Evolutionary conservation across 2,113 vertebrate genomes (phyloP), one percentile per base, ranked within the genome.

Genomic region (Thryonomys swinderianus): DNA sequence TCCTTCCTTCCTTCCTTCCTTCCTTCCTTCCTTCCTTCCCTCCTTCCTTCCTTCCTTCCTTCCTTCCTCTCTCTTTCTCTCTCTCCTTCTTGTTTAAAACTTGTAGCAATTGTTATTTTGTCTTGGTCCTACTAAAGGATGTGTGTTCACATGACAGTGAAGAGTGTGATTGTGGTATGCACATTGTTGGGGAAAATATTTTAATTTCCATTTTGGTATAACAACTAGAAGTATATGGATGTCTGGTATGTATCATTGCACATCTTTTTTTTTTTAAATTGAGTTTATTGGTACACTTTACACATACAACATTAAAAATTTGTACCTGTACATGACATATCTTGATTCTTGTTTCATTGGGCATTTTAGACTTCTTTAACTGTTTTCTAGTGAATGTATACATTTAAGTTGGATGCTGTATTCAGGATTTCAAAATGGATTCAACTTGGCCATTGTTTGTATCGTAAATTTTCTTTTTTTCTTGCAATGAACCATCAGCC

Each of bases 21-120:
- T n/a, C n/a, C n/a, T n/a, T n/a, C n/a, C n/a, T n/a, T n/a, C n/a
- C n/a, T n/a, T n/a, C n/a, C n/a, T n/a, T n/a, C n/a, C n/a, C n/a
- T n/a, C n/a, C n/a, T n/a, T n/a, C n/a, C n/a, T n/a, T n/a, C n/a
- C n/a, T n/a, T n/a, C n/a, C n/a, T n/a, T n/a, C n/a, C n/a, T n/a
- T n/a, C n/a, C n/a, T n/a, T n/a, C n/a, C n/a, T n/a, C n/a, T n/a
- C n/a, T n/a, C n/a, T n/a, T n/a, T n/a, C n/a, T n/a, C n/a, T n/a
- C n/a, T n/a, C n/a, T 51, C 66, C 66, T 76, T 93, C 91, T 30
- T 85, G 12, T 88, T 91, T 88, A 78, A 88, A 93, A 85, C 40
- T 48, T 74, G 25, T 30, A 87, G 76, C 23, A 57, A 37, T 11
- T 55, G 2, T 13, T 53, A 9, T 69, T 96, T 94, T 92, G 48